Evolutionary conservation across 92 coral and sea anemone species (phyloP).

Genomic region (Parazoanthus atlanticus): DNA sequence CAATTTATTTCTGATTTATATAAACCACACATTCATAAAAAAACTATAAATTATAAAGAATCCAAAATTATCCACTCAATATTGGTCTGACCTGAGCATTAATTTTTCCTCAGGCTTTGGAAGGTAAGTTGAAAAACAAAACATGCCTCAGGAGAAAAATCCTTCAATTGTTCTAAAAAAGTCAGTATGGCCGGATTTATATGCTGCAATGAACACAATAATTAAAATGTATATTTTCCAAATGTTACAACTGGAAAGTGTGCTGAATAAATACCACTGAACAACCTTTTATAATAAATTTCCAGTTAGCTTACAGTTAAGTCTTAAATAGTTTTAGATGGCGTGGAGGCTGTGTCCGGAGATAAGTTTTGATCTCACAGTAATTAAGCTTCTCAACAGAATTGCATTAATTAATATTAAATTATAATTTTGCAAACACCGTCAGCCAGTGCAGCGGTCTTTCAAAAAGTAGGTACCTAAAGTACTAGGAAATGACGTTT

Average conservation of each 20-base stretch:
- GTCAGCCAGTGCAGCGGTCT: not conserved
- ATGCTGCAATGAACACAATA: not conserved
- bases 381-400: not conserved
- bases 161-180: too few relatives aligned
- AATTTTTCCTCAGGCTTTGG: not conserved
- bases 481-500: slow-evolving; percentile 8
- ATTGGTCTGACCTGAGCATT: not conserved
- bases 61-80: too few relatives aligned
- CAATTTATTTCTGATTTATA: not conserved
- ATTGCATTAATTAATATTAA: too few relatives aligned
- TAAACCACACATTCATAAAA: not conserved
- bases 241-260: too few relatives aligned
- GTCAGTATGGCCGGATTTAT: too few relatives aligned
- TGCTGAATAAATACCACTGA: too few relatives aligned
- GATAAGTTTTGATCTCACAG: too few relatives aligned
- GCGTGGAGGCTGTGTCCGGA: too few relatives aligned
- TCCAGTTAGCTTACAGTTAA: not conserved
- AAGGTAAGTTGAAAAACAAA: not conserved
- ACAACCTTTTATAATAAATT: too few relatives aligned
- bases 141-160: not conserved
- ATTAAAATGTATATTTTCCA: not conserved
- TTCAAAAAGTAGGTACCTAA: not conserved
- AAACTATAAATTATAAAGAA: not conserved
- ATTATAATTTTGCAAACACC: not conserved
- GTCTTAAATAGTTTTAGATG: too few relatives aligned